These are phyloP conservation scores for Drosophila phalerata DNA, from an alignment of 2,888 invertebrate species.

Conservation along the genomic window DNA sequence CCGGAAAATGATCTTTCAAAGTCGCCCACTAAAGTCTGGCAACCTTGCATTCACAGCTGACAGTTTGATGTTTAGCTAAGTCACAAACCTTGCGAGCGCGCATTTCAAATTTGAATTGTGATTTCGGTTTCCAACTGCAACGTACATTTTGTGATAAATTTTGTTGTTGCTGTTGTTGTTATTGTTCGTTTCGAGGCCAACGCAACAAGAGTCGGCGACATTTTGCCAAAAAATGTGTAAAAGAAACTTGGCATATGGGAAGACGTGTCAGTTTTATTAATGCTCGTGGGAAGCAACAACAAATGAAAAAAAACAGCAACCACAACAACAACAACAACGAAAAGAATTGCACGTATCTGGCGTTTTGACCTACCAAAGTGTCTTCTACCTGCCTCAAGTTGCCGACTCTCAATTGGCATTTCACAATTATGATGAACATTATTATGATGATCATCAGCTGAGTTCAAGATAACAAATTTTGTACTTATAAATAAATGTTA, in stretches of 20 bases:
- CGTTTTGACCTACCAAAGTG: slow-evolving; percentile 58
- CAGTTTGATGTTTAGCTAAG: slow-evolving; percentile 12
- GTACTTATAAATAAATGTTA: background rate
- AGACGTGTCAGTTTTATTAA: slow-evolving; percentile 85
- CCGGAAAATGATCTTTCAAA: too few species aligned
- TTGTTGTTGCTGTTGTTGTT: slow-evolving; percentile 1
- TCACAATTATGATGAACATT: slow-evolving; percentile 16
- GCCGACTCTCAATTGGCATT: slow-evolving; percentile 19
- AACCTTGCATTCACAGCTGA: accelerated
- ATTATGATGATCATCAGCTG: background rate
- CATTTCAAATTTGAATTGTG: slow-evolving; percentile 23
- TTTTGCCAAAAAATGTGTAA: slow-evolving; percentile 43
- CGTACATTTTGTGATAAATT: slow-evolving; percentile 5
- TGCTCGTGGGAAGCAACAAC: slow-evolving; percentile 83
- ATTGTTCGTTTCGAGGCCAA: slow-evolving; percentile 41
- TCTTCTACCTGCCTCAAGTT: slow-evolving; percentile 56
- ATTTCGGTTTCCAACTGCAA: slow-evolving; percentile 24
- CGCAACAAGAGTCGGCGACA: slow-evolving; percentile 25
- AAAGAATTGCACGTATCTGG: slow-evolving; percentile 46
- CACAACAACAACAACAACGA: slow-evolving; percentile 35
- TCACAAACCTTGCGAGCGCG: slow-evolving; percentile 34
- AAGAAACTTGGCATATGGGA: slow-evolving; percentile 76
- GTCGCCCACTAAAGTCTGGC: background rate
- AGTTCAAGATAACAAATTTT: background rate
- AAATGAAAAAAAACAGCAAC: slow-evolving; percentile 1